These are phyloP conservation scores for Carollia perspicillata DNA, from an alignment of 2,113 vertebrate species.

Conservation along the genomic window DNA sequence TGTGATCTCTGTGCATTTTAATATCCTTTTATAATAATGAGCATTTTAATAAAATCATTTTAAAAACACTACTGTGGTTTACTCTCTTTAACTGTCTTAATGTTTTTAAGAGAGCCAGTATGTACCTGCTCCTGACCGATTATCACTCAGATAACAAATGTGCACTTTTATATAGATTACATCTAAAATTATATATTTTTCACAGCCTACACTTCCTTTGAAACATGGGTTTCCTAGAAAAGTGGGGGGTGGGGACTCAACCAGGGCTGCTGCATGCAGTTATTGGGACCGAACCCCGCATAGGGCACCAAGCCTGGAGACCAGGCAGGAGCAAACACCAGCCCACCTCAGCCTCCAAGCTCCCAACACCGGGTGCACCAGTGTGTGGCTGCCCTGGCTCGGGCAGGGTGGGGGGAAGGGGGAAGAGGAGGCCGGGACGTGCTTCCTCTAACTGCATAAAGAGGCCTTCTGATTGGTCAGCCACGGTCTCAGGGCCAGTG, in stretches of 20 bases:
- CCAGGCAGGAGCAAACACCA: not conserved
- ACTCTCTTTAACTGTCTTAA: not conserved
- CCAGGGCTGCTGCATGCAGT: not conserved
- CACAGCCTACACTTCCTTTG: not conserved
- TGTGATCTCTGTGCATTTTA: constrained; percentile 75
- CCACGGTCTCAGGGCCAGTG: not conserved
- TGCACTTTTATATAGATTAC: not conserved
- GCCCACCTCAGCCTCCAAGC: not conserved
- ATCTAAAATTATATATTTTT: not conserved
- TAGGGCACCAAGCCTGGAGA: not conserved
- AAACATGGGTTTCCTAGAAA: not conserved
- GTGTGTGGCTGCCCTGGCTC: rapidly evolving
- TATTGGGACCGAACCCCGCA: not conserved
- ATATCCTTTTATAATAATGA: constrained; percentile 80
- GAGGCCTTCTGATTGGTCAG: not conserved
- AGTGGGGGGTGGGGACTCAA: not conserved
- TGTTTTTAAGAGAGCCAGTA: not conserved
- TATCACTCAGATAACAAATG: not conserved
- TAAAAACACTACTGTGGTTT: constrained; percentile 41
- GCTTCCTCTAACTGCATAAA: not conserved
- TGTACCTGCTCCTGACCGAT: not conserved
- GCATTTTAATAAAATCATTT: constrained; percentile 81
- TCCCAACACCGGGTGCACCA: rapidly evolving
- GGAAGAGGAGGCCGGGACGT: too few species aligned
- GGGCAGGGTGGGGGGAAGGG: too few species aligned